A percentile compares a stretch with the other conserved stretches of the same genome.
These are phyloP conservation scores for Erinaceus europaeus DNA, from an alignment of 2,113 vertebrate species.

Conservation along the genomic window DNA sequence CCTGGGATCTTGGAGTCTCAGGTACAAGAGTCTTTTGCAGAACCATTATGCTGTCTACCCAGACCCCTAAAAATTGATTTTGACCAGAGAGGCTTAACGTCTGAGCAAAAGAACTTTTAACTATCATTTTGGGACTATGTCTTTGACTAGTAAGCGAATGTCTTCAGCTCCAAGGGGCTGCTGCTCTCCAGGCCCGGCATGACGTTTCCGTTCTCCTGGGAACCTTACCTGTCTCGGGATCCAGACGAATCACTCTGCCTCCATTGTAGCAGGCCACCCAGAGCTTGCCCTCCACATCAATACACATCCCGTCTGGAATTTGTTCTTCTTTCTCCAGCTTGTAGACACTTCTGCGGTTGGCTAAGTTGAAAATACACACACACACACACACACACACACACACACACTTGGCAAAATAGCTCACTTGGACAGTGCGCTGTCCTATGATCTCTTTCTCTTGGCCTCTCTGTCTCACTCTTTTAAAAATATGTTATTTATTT, in stretches of 20 bases:
- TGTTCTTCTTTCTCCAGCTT: constrained; percentile 87
- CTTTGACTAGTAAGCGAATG: constrained; percentile 2
- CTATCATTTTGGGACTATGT: not conserved
- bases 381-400: too few species aligned
- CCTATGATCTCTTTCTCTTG: too few species aligned
- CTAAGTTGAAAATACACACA: constrained; percentile 63
- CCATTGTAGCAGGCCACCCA: constrained; percentile 95
- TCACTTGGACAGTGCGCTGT: too few species aligned
- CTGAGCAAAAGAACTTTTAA: constrained; percentile 32
- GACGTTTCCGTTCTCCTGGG: not conserved
- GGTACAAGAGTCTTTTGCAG: too few species aligned
- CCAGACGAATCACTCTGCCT: constrained; percentile 91
- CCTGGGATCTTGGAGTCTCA: too few species aligned
- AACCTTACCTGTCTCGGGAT: constrained; percentile 89
- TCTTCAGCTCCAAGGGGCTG: not conserved
- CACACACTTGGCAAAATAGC: too few species aligned
- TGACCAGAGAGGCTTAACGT: constrained; percentile 13
- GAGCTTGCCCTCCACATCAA: constrained; percentile 89
- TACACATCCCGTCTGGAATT: constrained; percentile 94
- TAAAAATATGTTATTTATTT: too few species aligned
- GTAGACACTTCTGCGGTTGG: constrained; percentile 84
- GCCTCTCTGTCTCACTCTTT: too few species aligned
- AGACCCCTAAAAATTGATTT: constrained; percentile 25
- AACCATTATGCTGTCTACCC: too few species aligned
- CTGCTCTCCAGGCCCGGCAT: not conserved